A percentile compares a stretch with the other conserved stretches of the same genome.
Evolutionary conservation across 2,113 vertebrate species (phyloP).

Genomic region (Balaenoptera acutorostrata): DNA sequence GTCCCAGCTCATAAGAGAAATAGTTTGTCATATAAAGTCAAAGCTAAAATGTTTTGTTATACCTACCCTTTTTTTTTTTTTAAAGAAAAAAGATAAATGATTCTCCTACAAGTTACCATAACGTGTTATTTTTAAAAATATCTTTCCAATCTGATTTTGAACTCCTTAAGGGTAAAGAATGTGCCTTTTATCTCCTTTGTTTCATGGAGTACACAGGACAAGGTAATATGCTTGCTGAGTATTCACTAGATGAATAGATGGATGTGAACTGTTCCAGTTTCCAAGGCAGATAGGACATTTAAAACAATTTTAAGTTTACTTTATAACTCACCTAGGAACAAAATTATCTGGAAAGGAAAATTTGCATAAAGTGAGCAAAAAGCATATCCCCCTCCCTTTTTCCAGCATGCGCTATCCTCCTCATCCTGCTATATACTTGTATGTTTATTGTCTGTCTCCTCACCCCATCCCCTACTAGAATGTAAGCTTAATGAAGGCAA

Average conservation of each 20-base stretch:
- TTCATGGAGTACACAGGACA: background rate
- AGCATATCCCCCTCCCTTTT: background rate
- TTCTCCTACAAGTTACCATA: background rate
- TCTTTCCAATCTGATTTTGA: background rate
- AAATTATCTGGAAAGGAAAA: slow-evolving; percentile 23
- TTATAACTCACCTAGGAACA: slow-evolving; percentile 20
- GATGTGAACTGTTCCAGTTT: background rate
- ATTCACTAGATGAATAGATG: background rate
- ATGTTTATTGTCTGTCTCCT: background rate
- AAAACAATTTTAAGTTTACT: background rate
- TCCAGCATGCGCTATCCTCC: background rate
- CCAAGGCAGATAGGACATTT: background rate
- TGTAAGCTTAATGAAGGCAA: background rate
- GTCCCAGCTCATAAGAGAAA: background rate
- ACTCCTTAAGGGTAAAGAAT: background rate
- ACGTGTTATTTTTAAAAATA: background rate
- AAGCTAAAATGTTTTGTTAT: background rate
- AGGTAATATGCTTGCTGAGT: background rate
- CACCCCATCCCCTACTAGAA: background rate
- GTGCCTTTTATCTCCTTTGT: background rate
- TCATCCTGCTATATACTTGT: background rate
- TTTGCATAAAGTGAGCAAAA: background rate
- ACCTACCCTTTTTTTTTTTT: background rate
- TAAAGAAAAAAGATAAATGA: slow-evolving; percentile 3
- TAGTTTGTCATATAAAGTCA: background rate